phyloP scores from a whole-genome alignment of 2,797 vertebrate species.

The Chaunax sp. region DNA sequence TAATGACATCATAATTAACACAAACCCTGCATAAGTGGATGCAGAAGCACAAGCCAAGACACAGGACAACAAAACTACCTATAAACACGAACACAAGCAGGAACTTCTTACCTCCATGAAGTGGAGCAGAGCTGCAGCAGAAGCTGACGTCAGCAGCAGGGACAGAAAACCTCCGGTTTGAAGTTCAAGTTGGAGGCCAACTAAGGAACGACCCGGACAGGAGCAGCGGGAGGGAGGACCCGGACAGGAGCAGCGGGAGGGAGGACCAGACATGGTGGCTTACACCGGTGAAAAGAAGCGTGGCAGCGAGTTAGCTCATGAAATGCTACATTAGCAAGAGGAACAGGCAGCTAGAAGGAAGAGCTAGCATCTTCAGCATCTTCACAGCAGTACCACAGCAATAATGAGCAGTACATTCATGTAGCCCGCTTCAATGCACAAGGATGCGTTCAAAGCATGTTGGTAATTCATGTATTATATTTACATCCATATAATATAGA shows the following conservation, averaged over 20 bases:
- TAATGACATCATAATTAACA: background rate
- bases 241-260: background rate
- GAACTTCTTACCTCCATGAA: slow-evolving; percentile 1
- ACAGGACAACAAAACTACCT: background rate
- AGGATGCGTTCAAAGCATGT: no score
- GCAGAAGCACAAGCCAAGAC: background rate
- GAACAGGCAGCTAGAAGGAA: background rate
- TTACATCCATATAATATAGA: no score
- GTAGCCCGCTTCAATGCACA: no score
- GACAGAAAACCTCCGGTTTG: background rate
- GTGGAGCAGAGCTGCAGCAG: background rate
- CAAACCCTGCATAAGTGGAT: background rate
- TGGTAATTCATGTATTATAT: no score
- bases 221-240: no score
- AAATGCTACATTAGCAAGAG: background rate
- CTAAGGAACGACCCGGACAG: background rate
- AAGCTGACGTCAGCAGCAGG: background rate
- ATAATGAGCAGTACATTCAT: no score
- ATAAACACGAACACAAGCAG: background rate
- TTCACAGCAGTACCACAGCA: no score
- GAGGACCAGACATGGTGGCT: background rate
- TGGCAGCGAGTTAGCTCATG: background rate
- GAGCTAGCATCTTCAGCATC: no score
- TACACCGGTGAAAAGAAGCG: background rate
- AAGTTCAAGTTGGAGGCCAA: background rate